A percentile compares a stretch with the other conserved stretches of the same genome.
Evolutionary conservation across 2,888 invertebrate genomes (phyloP).

Genomic region (Drosophila quasianomalipes): DNA sequence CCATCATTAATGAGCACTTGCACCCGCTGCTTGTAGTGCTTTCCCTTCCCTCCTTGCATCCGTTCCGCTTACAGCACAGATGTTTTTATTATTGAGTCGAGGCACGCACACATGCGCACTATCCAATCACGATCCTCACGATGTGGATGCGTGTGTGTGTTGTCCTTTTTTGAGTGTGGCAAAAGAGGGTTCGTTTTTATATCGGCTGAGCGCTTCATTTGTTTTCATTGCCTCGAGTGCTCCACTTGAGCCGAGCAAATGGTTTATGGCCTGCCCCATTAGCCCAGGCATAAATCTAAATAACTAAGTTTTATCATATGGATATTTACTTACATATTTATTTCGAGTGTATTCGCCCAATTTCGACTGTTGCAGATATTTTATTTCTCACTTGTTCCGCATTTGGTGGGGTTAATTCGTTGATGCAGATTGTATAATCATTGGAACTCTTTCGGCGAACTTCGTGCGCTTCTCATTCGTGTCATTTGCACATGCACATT

Average conservation of each 20-base stretch:
- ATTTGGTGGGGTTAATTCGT: slow-evolving; percentile 64
- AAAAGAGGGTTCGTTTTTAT: slow-evolving; percentile 14
- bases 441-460: slow-evolving; percentile 51
- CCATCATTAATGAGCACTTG: slow-evolving; percentile 74
- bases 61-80: slow-evolving; percentile 41
- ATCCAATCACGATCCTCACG: slow-evolving; percentile 42
- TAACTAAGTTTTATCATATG: background rate
- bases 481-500: slow-evolving; percentile 33
- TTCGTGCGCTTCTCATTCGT: slow-evolving; percentile 46
- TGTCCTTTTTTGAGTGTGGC: slow-evolving; percentile 43
- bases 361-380: background rate
- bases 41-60: slow-evolving; percentile 2
- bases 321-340: background rate
- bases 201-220: slow-evolving; percentile 20
- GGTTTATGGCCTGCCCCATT: slow-evolving; percentile 51
- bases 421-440: slow-evolving; percentile 75
- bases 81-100: slow-evolving; percentile 49
- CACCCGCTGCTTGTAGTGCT: slow-evolving; percentile 17
- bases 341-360: background rate
- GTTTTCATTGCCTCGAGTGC: slow-evolving; percentile 10
- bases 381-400: slow-evolving; percentile 32
- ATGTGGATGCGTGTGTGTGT: slow-evolving; percentile 1
- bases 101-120: slow-evolving; percentile 75
- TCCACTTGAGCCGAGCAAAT: slow-evolving; percentile 37
- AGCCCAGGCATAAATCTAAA: slow-evolving; percentile 28